A percentile compares a stretch with the other conserved stretches of the same genome.
Conservation (phyloP, 2,113 vertebrate species). For the Thunnus maccoyii region DNA sequence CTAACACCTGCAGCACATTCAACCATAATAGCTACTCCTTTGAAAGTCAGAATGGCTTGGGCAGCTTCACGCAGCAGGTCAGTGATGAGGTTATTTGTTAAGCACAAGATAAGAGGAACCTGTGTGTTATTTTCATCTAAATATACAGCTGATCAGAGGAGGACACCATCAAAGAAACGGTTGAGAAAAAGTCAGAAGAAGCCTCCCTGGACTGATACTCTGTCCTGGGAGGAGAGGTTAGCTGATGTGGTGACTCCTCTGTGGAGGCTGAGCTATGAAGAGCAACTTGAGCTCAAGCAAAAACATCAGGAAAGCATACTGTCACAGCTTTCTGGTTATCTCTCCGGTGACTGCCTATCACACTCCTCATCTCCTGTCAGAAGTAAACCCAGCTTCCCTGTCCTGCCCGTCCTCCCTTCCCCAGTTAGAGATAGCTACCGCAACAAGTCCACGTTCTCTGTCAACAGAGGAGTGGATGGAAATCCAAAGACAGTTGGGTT, state of each 20-base stretch:
- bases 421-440: conserved; percentile 86
- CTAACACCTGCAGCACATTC: not conserved
- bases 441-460: conserved; percentile 92
- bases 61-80: conserved; percentile 24
- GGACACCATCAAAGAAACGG: conserved; percentile 17
- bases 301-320: conserved; percentile 83
- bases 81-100: conserved; percentile 3
- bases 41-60: conserved; percentile 43
- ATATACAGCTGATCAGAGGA: not conserved
- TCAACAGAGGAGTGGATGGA: conserved; percentile 89
- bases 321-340: conserved; percentile 70
- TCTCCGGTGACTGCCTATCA: conserved; percentile 57
- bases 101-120: not conserved
- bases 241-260: conserved; percentile 85
- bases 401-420: conserved; percentile 85
- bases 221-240: conserved; percentile 84
- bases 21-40: not conserved
- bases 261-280: conserved; percentile 89
- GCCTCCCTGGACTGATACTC: not conserved
- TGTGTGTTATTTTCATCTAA: conserved; percentile 36
- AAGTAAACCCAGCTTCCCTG: conserved; percentile 77
- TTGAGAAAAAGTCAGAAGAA: conserved; percentile 40
- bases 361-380: conserved; percentile 30
- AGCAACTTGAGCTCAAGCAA: conserved; percentile 90
- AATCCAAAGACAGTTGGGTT: conserved; percentile 90